These are phyloP conservation scores for Gopherus flavomarginatus DNA, from an alignment of 2,113 vertebrate genomes.

Conservation along the genomic window DNA sequence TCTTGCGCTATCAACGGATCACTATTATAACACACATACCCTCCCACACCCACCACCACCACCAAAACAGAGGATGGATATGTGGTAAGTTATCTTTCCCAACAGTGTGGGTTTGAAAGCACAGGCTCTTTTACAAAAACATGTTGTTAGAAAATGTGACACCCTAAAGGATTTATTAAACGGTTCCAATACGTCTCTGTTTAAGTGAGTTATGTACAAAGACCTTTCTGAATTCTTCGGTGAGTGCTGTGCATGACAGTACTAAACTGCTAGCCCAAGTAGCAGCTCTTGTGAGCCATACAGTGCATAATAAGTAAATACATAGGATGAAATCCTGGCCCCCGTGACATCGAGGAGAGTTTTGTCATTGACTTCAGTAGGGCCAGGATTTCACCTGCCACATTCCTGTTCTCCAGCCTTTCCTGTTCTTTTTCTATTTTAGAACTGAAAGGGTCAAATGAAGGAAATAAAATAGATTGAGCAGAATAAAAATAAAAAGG, in stretches of 20 bases:
- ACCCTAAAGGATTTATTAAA: slow-evolving; percentile 30
- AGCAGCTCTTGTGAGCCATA: not conserved
- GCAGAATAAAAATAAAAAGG: slow-evolving; percentile 27
- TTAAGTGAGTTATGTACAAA: not conserved
- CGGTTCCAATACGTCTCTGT: slow-evolving; percentile 47
- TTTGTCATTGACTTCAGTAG: not conserved
- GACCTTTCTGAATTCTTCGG: not conserved
- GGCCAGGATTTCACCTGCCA: not conserved
- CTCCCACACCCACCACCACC: not conserved
- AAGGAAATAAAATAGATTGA: not conserved
- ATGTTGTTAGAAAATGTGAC: slow-evolving; percentile 22
- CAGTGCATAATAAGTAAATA: slow-evolving; percentile 38
- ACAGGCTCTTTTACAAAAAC: slow-evolving; percentile 23
- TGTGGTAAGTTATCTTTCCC: slow-evolving; percentile 1
- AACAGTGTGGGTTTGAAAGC: not conserved
- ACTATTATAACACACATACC: not conserved
- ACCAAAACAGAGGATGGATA: not conserved
- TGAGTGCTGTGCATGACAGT: not conserved
- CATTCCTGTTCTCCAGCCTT: not conserved
- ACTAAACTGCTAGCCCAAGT: not conserved
- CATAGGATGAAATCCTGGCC: slow-evolving; percentile 2
- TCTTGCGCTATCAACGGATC: not conserved
- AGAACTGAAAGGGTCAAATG: slow-evolving; percentile 4
- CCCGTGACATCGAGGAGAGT: not conserved
- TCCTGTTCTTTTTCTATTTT: not conserved